Percentiles rank a stretch among this genome's conserved stretches.
phyloP scores from a whole-genome alignment of 2,113 vertebrate species.

The Lasiurus borealis region DNA sequence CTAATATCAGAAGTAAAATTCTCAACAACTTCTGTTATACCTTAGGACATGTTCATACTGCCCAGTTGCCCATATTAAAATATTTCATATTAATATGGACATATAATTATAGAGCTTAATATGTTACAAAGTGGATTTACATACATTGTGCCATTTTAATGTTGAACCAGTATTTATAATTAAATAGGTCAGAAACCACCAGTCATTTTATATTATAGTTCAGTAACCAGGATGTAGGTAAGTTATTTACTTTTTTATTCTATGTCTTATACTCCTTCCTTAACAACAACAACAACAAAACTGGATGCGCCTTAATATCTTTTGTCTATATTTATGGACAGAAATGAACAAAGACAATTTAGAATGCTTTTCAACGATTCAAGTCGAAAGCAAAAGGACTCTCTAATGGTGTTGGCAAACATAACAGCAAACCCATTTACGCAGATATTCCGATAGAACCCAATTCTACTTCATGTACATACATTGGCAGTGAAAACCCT shows the following conservation, averaged over 20 bases:
- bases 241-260: not conserved
- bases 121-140: not conserved
- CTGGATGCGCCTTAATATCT: not conserved
- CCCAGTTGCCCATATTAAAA: not conserved
- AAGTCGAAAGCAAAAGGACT: not conserved
- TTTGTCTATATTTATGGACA: not conserved
- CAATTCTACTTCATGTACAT: not conserved
- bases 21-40: not conserved
- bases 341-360: not conserved
- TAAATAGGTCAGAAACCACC: not conserved
- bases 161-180: not conserved
- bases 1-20: not conserved
- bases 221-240: not conserved
- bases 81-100: not conserved
- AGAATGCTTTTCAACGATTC: not conserved
- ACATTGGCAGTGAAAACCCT: not conserved
- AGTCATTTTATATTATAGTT: not conserved
- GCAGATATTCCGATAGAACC: not conserved
- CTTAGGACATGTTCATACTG: not conserved
- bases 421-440: not conserved
- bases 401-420: constrained; percentile 20
- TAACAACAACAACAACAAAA: not conserved
- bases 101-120: not conserved
- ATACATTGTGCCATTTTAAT: not conserved
- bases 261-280: not conserved